Evolutionary conservation across 1,140 invertebrate species (phyloP).

Genomic region (Diorhabda sublineata): DNA sequence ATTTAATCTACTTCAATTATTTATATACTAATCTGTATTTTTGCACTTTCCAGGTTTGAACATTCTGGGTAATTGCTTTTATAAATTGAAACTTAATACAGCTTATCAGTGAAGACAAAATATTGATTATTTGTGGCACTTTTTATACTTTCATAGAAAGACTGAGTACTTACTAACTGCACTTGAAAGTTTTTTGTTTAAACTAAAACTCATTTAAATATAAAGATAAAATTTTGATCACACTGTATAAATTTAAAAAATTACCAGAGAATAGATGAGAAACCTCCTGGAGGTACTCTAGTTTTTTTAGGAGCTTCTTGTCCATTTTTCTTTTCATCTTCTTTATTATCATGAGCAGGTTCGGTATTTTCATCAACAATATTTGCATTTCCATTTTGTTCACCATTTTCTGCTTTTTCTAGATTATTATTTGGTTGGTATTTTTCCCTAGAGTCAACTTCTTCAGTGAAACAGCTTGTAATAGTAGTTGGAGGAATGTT

Average conservation of each 20-base stretch:
- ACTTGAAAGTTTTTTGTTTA: no score
- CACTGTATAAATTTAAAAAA: slow-evolving; percentile 12
- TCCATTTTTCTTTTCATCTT: slow-evolving; percentile 19
- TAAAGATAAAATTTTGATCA: no score
- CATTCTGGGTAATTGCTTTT: no score
- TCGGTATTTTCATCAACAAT: slow-evolving; percentile 23
- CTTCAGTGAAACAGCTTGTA: slow-evolving; percentile 21
- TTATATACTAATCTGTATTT: no score
- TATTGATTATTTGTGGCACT: no score
- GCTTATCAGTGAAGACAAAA: no score
- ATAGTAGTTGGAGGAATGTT: slow-evolving; percentile 27
- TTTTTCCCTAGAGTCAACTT: slow-evolving; percentile 7
- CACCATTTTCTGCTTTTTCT: slow-evolving; percentile 10
- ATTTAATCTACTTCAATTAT: no score
- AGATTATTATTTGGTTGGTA: slow-evolving; percentile 10
- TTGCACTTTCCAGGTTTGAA: no score
- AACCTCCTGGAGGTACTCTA: slow-evolving; percentile 41
- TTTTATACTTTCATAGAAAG: no score
- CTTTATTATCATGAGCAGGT: slow-evolving; percentile 21
- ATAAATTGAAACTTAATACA: no score
- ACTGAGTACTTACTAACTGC: no score
- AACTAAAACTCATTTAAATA: no score
- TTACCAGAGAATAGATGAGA: slow-evolving; percentile 43
- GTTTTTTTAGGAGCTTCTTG: slow-evolving; percentile 21
- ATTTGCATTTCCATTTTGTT: slow-evolving; percentile 17